Conservation (phyloP, 2,888 invertebrate species). For the Dysmachus trigonus region DNA sequence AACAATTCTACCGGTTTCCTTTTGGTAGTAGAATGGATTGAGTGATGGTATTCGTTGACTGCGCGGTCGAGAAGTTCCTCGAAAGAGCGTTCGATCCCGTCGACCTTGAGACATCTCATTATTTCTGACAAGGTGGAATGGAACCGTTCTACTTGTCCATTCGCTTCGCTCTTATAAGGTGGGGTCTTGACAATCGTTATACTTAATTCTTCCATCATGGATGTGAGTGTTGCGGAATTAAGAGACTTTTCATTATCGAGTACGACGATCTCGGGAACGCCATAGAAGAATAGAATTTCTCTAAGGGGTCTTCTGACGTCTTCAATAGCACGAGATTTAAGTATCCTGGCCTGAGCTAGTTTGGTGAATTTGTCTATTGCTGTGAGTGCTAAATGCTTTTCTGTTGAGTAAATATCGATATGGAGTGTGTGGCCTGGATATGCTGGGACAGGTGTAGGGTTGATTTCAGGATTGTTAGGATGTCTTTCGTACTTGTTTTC, state of each 20-base stretch:
- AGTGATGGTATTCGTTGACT: too few relatives aligned
- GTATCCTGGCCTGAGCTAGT: conserved; percentile 34
- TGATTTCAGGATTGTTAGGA: not conserved
- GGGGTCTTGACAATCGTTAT: conserved; percentile 48
- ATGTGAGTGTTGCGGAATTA: not conserved
- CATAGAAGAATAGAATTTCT: conserved; percentile 20
- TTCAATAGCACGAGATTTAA: conserved; percentile 30
- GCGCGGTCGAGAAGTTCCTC: conserved; percentile 47
- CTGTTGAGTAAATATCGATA: conserved; percentile 43
- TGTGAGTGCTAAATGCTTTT: conserved; percentile 42
- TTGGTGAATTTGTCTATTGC: conserved; percentile 49
- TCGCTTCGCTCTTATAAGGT: conserved; percentile 47
- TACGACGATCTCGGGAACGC: conserved; percentile 29
- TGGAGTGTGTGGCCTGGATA: conserved; percentile 42
- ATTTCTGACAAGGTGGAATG: conserved; percentile 50
- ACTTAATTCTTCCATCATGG: conserved; percentile 46
- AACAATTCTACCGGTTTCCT: conserved; percentile 49
- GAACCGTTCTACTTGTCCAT: conserved; percentile 49
- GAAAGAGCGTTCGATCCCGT: conserved; percentile 39
- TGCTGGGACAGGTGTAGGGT: conserved; percentile 37
- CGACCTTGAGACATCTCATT: conserved; percentile 48
- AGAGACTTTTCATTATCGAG: conserved; percentile 41
- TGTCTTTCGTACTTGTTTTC: conserved; percentile 15
- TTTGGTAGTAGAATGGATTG: too few relatives aligned
- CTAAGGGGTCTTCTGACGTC: conserved; percentile 22